Evolutionary conservation across 2,113 vertebrate genomes (phyloP), one percentile per base, ranked within the genome.

Genomic region (Patagioenas fasciata): DNA sequence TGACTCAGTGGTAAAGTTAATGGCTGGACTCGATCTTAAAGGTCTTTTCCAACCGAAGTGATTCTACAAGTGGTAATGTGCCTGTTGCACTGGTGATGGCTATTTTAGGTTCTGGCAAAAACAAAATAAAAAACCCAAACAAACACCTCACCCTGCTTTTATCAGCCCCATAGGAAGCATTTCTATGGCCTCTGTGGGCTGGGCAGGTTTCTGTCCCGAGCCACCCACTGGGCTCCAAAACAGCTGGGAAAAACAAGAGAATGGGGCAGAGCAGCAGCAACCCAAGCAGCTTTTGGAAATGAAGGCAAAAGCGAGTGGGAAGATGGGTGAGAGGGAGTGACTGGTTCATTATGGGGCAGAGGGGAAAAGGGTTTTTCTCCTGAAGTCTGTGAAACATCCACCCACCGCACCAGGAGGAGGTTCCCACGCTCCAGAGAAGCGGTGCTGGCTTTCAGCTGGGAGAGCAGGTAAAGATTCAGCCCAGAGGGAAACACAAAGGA

Each of bases 321-420:
- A 79, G 42, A 25, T 40, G 31, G 36, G 57, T 14, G 31, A 82
- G 29, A 28, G 31, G 34, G 21, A 88, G 17, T 1, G 21, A 75
- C 25, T 21, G 26, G 34, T 92, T 84, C 65, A 23, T 38, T 47
- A 75, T 51, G 14, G 48, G 21, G 10, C 20, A 31, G 28, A 73
- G 14, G 15, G 21, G 50, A 11, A 93, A 94, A 79, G 48, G 12
- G 18, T 11, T 91, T 90, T 78, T 71, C 65, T 87, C 85, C 62
- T 56, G 4, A 85, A 91, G 40, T 38, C 42, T 6, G 6, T n/a
- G 82, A 90, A 91, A 80, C 9, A 9, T 61, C 38, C n/a, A 57
- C 53, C 21, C 2, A 0, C 69, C 1, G 0, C 53, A 28, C 32
- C 0, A 0, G 72, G 88, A 91, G 58, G 50, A 64, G 65, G 9